Base-by-base conservation (phyloP, 1,140 invertebrate genomes). In the Heliconius hewitsoni region DNA sequence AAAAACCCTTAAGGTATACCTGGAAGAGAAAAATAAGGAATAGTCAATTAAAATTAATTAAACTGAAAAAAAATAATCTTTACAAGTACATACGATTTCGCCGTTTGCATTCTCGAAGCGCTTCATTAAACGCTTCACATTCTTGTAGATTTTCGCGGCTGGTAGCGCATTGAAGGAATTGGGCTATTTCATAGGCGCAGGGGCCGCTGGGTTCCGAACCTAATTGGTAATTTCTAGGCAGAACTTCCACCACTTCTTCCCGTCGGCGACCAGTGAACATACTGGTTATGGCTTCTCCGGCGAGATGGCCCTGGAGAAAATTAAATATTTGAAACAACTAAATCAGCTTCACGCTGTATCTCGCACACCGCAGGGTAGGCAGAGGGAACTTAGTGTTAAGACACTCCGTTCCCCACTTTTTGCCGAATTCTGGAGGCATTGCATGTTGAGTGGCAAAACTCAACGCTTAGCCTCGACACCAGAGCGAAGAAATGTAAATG, bases 281-380 rank as follows among this genome's bases (percentile, higher is more conserved):
- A 55, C 98, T 96, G 52, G 97, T 97, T 55, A 98, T 89, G 13
- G 97, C 98, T 90, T 97, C 96, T 50, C 98, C 98, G 37, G 98
- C 95, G 39, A 97, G 96, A 85, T 98, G 98, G 30, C 98, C 98
- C 96, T 96, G 72, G 8, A 77, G 19, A 23, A 19, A 60, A 19
- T 52, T 19, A 19, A 18, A 52, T 52, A 52, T 52, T 52, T 1
- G 0, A 52, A 52, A 52, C 18, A 19, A 52, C 6, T 30, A 23
- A 23, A 23, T 23, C 23, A 23, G 23, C 23, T 23, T 23, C 23
- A 23, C 23, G 23, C 23, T 23, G 23, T 23, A 23, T 23, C 23
- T 0, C 23, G 23, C 23, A 23, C 23, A 23, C 23, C 23, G 23
- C 23, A 23, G 23, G 23, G 23, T 23, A 23, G 23, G 23, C 23